These are phyloP conservation scores for Nothocercus nigrocapillus DNA, from an alignment of 2,113 vertebrate species.

Conservation along the genomic window DNA sequence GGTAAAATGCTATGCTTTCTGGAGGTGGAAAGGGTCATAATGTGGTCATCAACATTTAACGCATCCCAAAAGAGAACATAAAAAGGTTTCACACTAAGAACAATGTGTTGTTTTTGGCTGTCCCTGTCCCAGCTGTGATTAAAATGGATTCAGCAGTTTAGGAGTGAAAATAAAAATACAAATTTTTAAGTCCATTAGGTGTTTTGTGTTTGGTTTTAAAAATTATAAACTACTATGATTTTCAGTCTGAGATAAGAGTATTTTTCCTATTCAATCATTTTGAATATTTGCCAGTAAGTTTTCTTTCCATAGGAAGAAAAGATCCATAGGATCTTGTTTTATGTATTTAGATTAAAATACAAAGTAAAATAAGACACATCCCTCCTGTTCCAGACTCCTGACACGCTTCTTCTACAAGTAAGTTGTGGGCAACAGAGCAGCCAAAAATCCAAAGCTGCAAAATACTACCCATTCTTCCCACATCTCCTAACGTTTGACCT, in stretches of 20 bases:
- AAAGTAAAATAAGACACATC: not conserved
- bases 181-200: not conserved
- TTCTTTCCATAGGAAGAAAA: not conserved
- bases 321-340: not conserved
- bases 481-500: not conserved
- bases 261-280: not conserved
- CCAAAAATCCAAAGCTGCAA: not conserved
- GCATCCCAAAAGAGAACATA: constrained; percentile 48
- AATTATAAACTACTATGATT: not conserved
- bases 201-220: not conserved
- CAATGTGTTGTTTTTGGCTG: constrained; percentile 57
- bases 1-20: constrained; percentile 17
- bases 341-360: not conserved
- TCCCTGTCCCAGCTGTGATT: constrained; percentile 21
- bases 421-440: not conserved
- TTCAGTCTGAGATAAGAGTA: not conserved
- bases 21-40: constrained; percentile 50
- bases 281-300: not conserved
- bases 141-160: constrained; percentile 43
- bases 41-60: constrained; percentile 55
- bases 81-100: constrained; percentile 32
- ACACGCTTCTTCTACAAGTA: not conserved
- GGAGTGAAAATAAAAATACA: constrained; percentile 26
- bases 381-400: not conserved
- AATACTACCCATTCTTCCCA: not conserved